phyloP scores from a whole-genome alignment of 2,113 vertebrate genomes.

The Dasyurus viverrinus region DNA sequence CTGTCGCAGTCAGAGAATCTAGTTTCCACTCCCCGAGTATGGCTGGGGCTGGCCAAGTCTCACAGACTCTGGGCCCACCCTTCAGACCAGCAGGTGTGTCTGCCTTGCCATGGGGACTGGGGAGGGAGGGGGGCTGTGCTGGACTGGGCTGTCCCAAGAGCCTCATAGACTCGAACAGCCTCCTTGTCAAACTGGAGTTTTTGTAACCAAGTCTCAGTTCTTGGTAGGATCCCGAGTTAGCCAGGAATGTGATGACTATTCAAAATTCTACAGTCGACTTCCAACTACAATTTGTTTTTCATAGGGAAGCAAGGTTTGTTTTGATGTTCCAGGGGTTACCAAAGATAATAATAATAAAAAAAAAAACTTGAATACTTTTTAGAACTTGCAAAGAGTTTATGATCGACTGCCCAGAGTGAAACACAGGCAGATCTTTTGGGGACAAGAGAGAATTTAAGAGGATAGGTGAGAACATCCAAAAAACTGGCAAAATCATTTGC shows the following conservation, averaged over 20 bases:
- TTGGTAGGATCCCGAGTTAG: background rate
- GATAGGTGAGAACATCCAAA: too few species aligned
- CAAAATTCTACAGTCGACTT: background rate
- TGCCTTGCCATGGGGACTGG: background rate
- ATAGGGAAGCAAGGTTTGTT: background rate
- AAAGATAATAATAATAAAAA: background rate
- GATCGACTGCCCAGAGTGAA: background rate
- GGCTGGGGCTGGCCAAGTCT: background rate
- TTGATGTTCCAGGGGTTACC: background rate
- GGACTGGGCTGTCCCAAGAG: background rate
- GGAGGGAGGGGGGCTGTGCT: too few species aligned
- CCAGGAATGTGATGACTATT: background rate
- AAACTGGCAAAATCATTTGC: background rate
- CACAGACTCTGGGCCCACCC: too few species aligned
- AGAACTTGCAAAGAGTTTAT: background rate
- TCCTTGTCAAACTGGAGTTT: background rate
- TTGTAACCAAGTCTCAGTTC: background rate
- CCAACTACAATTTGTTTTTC: too few species aligned
- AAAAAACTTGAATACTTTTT: background rate
- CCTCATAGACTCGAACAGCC: background rate
- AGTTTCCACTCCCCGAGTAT: background rate
- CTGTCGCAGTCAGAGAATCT: background rate
- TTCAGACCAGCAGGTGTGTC: background rate
- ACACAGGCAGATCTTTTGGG: background rate
- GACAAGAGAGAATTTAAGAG: background rate